Percentiles rank a stretch among this genome's conserved stretches.
phyloP scores from a whole-genome alignment of 1,140 invertebrate species.

The Planococcus citri region DNA sequence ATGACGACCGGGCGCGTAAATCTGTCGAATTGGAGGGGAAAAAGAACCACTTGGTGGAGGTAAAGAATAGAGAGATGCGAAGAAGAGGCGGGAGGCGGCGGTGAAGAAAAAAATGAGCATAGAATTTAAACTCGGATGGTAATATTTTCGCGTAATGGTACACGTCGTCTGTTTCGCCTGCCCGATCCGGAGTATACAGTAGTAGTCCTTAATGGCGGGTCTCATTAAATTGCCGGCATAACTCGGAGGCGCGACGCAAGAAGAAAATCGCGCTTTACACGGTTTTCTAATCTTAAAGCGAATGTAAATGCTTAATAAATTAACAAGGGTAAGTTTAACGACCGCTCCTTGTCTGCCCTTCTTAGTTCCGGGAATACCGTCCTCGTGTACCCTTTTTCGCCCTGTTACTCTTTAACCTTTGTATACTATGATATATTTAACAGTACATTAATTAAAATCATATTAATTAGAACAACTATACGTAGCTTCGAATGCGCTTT shows the following conservation, averaged over 20 bases:
- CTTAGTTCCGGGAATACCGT: neutral
- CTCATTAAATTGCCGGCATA: constrained; percentile 14
- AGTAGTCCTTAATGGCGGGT: constrained; percentile 10
- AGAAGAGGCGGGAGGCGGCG: neutral
- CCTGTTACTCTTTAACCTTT: constrained; percentile 10
- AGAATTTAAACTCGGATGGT: constrained; percentile 1
- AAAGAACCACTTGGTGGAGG: neutral
- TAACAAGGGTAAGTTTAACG: constrained; percentile 20
- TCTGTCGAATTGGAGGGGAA: too few species aligned
- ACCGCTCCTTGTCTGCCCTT: constrained; percentile 8
- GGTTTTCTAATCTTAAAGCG: constrained; percentile 19
- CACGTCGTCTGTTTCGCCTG: too few species aligned
- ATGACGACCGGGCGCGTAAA: too few species aligned
- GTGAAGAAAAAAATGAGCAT: neutral
- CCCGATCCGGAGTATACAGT: neutral
- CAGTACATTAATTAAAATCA: constrained; percentile 19
- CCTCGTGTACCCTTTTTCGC: neutral
- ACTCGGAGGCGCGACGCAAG: neutral
- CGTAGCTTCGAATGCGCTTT: neutral
- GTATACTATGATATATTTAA: constrained; percentile 14
- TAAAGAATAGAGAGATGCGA: too few species aligned
- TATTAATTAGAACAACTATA: constrained; percentile 14
- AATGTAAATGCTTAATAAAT: constrained; percentile 20
- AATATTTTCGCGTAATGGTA: constrained; percentile 17
- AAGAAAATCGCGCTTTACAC: constrained; percentile 3